These are phyloP conservation scores for Pelusios castaneus DNA, from an alignment of 2,113 vertebrate species.

Conservation along the genomic window DNA sequence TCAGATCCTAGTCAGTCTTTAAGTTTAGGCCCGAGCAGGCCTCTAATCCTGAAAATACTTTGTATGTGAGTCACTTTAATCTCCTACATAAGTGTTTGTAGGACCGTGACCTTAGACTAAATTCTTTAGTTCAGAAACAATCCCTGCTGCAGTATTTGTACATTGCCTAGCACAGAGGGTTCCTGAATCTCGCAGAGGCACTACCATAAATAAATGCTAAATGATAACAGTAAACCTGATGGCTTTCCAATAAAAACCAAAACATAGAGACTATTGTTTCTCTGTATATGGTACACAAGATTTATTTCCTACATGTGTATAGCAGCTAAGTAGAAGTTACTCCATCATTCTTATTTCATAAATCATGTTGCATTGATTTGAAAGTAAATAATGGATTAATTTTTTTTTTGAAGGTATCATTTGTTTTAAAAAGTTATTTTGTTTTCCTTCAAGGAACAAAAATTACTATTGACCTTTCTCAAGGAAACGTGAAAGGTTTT, in stretches of 20 bases:
- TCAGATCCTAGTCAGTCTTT: not conserved
- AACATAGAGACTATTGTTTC: not conserved
- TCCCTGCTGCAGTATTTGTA: not conserved
- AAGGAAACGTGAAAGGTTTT: not conserved
- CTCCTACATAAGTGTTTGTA: not conserved
- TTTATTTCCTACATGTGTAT: not conserved
- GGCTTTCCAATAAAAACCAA: not conserved
- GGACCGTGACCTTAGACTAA: rapidly evolving
- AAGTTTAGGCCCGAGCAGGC: not conserved
- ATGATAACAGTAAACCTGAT: not conserved
- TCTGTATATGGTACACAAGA: not conserved
- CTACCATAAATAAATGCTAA: not conserved
- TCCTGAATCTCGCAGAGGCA: not conserved
- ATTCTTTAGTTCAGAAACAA: not conserved
- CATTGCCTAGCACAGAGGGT: not conserved
- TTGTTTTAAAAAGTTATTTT: not conserved
- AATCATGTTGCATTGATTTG: not conserved
- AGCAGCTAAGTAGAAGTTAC: not conserved
- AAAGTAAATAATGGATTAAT: constrained; percentile 4
- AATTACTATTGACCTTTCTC: not conserved
- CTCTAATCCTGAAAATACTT: not conserved
- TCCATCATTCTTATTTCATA: not conserved
- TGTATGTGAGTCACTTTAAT: not conserved
- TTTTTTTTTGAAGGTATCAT: constrained; percentile 29
- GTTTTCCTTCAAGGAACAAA: not conserved